These are phyloP conservation scores for Actinia equina DNA, from an alignment of 64 coral and sea anemone species.

Conservation along the genomic window DNA sequence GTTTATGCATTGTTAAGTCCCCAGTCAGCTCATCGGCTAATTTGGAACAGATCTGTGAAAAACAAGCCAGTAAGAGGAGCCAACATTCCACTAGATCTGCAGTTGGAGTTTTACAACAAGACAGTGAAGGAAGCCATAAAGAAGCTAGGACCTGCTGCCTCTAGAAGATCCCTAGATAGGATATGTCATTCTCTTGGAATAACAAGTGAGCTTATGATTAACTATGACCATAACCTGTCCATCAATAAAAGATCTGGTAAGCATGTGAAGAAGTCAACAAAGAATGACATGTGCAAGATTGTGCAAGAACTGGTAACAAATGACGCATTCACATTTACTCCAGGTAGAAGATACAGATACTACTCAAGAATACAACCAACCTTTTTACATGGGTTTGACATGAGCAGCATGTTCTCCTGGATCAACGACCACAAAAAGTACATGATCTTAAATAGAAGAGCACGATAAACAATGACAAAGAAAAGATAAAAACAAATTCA, in stretches of 20 bases:
- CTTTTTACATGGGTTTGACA: constrained; percentile 27
- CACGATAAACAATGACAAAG: not conserved
- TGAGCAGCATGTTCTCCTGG: constrained; percentile 45
- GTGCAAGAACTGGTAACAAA: constrained; percentile 29
- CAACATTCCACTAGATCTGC: constrained; percentile 39
- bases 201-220: constrained; percentile 39
- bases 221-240: constrained; percentile 52
- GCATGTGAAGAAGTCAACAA: constrained; percentile 45
- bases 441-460: not conserved
- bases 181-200: constrained; percentile 55
- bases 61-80: constrained; percentile 32
- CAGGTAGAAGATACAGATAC: constrained; percentile 27
- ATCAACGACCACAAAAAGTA: constrained; percentile 26
- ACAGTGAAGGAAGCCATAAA: constrained; percentile 47
- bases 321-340: not conserved
- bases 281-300: constrained; percentile 41
- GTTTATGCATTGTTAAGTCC: not conserved
- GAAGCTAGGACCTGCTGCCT: constrained; percentile 44
- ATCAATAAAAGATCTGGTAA: constrained; percentile 53
- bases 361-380: constrained; percentile 30
- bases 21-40: not conserved
- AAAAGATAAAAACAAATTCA: too few relatives aligned
- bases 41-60: not conserved
- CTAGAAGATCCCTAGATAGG: constrained; percentile 64
- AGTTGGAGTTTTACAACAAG: constrained; percentile 39